phyloP scores from a whole-genome alignment of 2,113 vertebrate genomes.

The Triplophysa tibetana region DNA sequence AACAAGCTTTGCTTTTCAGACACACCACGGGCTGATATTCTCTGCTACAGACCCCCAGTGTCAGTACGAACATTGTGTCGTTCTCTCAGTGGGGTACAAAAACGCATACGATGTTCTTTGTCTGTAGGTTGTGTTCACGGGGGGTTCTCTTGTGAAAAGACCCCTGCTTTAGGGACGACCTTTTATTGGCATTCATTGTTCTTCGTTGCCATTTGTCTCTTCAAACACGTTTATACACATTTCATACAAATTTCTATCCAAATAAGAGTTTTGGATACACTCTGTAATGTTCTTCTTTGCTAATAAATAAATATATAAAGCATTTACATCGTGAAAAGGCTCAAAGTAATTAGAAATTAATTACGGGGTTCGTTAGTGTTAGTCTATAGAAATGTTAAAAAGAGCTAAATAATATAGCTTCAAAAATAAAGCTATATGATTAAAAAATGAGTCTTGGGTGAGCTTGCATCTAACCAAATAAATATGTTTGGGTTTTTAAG shows the following conservation, averaged over 20 bases:
- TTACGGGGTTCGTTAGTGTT: too few relatives aligned
- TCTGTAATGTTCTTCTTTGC: too few relatives aligned
- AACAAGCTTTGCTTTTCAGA: background rate
- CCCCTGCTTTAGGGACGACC: constrained; percentile 27
- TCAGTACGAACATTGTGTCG: constrained; percentile 1
- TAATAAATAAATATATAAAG: too few relatives aligned
- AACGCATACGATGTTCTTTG: constrained; percentile 39
- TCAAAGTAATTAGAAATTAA: too few relatives aligned
- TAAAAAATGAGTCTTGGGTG: background rate
- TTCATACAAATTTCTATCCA: too few relatives aligned
- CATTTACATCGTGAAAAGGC: too few relatives aligned
- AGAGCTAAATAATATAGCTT: too few relatives aligned
- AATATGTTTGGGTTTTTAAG: constrained; percentile 8
- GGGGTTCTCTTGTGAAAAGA: constrained; percentile 55
- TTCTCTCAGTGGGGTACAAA: constrained; percentile 8
- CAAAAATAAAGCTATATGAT: too few relatives aligned
- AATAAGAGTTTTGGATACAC: too few relatives aligned
- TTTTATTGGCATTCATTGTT: constrained; percentile 54
- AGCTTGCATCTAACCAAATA: background rate
- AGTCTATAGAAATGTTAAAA: too few relatives aligned
- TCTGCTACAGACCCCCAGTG: background rate
- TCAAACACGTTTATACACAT: background rate
- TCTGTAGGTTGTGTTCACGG: constrained; percentile 29
- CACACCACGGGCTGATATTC: background rate
- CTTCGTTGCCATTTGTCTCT: constrained; percentile 47